A percentile compares a stretch with the other conserved stretches of the same genome.
phyloP scores from a whole-genome alignment of 2,888 invertebrate species.

The Synergus japonicus region DNA sequence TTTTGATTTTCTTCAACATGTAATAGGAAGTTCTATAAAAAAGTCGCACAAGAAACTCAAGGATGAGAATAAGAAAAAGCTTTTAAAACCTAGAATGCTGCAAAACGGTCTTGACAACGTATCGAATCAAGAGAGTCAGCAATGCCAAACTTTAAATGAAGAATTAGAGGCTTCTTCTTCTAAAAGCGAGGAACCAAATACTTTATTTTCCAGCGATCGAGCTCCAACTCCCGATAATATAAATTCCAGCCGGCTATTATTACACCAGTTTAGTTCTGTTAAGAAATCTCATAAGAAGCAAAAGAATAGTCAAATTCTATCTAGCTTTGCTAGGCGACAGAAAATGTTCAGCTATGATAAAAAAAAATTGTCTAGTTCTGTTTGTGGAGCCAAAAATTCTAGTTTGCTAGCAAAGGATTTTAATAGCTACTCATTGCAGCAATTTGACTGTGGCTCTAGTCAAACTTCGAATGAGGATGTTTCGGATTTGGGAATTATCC shows the following conservation, averaged over 20 bases:
- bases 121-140: background rate
- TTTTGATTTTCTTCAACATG: constrained; percentile 60
- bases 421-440: background rate
- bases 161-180: background rate
- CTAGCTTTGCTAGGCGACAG: constrained; percentile 58
- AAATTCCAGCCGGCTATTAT: constrained; percentile 69
- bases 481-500: constrained; percentile 19
- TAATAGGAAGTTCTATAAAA: constrained; percentile 69
- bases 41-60: constrained; percentile 71
- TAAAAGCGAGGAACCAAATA: background rate
- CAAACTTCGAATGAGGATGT: constrained; percentile 17
- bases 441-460: constrained; percentile 38
- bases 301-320: constrained; percentile 66
- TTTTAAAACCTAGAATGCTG: constrained; percentile 59
- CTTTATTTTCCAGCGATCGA: constrained; percentile 50
- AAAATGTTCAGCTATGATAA: constrained; percentile 56
- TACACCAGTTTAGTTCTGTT: constrained; percentile 67
- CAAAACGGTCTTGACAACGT: constrained; percentile 44
- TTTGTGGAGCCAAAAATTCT: constrained; percentile 38
- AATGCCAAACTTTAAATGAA: constrained; percentile 1
- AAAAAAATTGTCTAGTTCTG: constrained; percentile 36
- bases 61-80: constrained; percentile 62
- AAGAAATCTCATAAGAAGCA: constrained; percentile 71
- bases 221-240: constrained; percentile 69
- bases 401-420: constrained; percentile 30